Base-by-base conservation (phyloP, 2,888 invertebrate genomes). In the Drosophila antonietae region DNA sequence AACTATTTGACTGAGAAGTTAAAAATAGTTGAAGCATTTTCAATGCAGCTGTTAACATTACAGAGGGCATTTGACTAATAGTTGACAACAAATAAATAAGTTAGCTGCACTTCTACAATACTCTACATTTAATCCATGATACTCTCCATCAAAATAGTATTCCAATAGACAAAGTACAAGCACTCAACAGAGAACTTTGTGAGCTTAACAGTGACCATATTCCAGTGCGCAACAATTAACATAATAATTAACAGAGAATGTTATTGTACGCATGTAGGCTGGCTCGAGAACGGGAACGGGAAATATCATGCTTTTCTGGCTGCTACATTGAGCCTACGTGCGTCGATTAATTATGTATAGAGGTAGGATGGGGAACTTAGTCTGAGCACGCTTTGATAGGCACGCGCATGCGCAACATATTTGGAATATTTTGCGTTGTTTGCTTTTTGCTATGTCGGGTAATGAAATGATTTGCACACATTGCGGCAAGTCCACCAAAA, bases 401-500 rank as follows among this genome's bases (percentile, higher is more conserved):
- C 88, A 88, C 80, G 78, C 88, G 85, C 74, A 73, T n/a, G 56
- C 64, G 57, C 57, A 56, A 73, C 66, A 65, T 68, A 49, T 70
- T 75, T 60, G 78, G 62, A 73, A 72, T 83, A 43, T 71, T 80
- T 67, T 66, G 65, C 68, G 68, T 71, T 69, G 66, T 65, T 60
- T 47, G 62, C 35, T 67, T 55, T 59, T 59, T 53, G 20, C 23
- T 37, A 59, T 57, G 51, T 58, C 59, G 59, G 57, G 33, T 80
- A 88, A 86, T 86, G 37, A 80, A 83, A 66, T 71, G 39, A 78
- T 88, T 88, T 88, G 87, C 89, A 81, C 75, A 78, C 87, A 88
- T 65, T 66, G 67, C 58, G 20, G 43, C 14, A 41, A 53, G 9
- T 33, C 56, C 8, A 64, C 4, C 35, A 41, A 39, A 39, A 49